Evolutionary conservation across 2,888 invertebrate species (phyloP).

Genomic region (Spodoptera exigua): DNA sequence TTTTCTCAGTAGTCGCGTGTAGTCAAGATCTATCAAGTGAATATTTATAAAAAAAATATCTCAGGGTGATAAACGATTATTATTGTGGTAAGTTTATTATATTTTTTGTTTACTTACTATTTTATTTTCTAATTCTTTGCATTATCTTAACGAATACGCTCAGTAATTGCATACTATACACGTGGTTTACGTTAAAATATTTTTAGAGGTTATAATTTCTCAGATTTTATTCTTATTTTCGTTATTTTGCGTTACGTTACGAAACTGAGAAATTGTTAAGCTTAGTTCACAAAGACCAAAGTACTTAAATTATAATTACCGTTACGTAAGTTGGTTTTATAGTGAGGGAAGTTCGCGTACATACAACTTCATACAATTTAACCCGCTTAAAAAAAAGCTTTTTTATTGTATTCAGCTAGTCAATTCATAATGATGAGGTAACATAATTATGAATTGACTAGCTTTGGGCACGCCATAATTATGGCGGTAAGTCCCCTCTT

Average conservation of each 20-base stretch:
- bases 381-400: too few relatives aligned
- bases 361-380: background rate
- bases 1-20: slow-evolving; percentile 2
- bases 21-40: slow-evolving; percentile 3
- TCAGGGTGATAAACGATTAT: slow-evolving; percentile 11
- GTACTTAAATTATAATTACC: background rate
- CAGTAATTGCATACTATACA: slow-evolving; percentile 6
- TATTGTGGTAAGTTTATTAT: slow-evolving; percentile 22
- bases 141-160: slow-evolving; percentile 7
- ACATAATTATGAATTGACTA: too few relatives aligned
- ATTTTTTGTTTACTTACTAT: slow-evolving; percentile 13
- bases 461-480: too few relatives aligned
- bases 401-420: too few relatives aligned
- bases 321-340: background rate
- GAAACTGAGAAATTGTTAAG: slow-evolving; percentile 31
- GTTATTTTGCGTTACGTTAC: slow-evolving; percentile 28
- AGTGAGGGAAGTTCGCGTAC: background rate
- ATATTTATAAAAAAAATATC: slow-evolving; percentile 12
- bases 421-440: too few relatives aligned
- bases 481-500: too few relatives aligned
- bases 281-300: slow-evolving; percentile 23
- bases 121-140: background rate
- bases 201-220: slow-evolving; percentile 29
- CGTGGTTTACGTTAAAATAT: slow-evolving; percentile 20
- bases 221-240: slow-evolving; percentile 28